Percentiles rank a stretch among this genome's conserved stretches.
These are phyloP conservation scores for Hypomecis atomaria DNA, from an alignment of 2,888 invertebrate genomes.

Conservation along the genomic window DNA sequence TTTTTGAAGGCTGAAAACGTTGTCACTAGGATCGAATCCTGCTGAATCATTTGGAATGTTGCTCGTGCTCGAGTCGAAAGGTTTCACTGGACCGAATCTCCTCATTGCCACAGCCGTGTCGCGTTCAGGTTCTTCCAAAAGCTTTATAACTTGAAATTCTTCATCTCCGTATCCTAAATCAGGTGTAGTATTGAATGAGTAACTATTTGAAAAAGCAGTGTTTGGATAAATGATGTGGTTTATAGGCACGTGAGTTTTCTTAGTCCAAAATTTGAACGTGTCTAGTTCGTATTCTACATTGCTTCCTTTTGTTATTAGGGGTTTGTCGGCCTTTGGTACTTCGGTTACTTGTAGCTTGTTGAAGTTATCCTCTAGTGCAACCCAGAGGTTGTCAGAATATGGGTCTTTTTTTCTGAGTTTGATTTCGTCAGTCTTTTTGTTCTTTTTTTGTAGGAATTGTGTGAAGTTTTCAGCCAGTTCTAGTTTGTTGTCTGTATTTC, in stretches of 20 bases:
- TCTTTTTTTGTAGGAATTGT: conserved; percentile 1
- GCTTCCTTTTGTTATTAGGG: neutral
- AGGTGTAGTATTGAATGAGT: neutral
- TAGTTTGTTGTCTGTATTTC: neutral
- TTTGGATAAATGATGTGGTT: neutral
- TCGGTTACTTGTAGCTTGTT: neutral
- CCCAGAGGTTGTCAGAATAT: neutral
- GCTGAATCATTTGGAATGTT: neutral
- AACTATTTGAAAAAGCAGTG: neutral
- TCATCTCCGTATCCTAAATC: neutral
- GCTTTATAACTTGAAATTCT: conserved; percentile 1
- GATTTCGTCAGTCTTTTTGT: neutral
- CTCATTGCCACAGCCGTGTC: neutral
- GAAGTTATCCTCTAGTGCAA: neutral
- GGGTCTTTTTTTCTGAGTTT: neutral
- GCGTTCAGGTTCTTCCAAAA: conserved; percentile 3
- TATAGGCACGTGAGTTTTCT: neutral
- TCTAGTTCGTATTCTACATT: neutral
- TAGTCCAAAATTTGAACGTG: neutral
- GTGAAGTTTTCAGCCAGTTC: conserved; percentile 15
- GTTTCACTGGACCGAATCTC: too few relatives aligned
- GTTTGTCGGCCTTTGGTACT: neutral
- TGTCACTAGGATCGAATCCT: neutral
- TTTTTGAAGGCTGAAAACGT: neutral
- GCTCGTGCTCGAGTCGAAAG: neutral